phyloP scores from a whole-genome alignment of 2,113 vertebrate species.

The Cyprinodon brontotheroides region DNA sequence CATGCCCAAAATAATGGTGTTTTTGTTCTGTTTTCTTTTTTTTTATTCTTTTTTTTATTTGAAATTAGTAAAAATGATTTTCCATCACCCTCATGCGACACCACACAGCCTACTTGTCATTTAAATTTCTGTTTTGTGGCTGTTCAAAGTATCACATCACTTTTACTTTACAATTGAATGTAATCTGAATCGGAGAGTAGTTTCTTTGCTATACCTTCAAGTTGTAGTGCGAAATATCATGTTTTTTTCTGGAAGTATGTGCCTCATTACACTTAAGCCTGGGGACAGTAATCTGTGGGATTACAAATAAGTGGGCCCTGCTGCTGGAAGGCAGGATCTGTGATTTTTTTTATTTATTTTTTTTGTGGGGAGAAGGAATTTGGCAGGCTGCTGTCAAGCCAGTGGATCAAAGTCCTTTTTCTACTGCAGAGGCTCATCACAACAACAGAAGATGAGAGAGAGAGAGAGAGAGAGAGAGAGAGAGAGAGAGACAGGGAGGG shows the following conservation, averaged over 20 bases:
- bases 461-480: slow-evolving; percentile 7
- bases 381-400: slow-evolving; percentile 73
- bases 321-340: slow-evolving; percentile 69
- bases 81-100: neutral
- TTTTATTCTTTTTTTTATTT: neutral
- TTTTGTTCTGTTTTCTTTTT: neutral
- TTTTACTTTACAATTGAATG: neutral
- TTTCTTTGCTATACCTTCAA: slow-evolving; percentile 41
- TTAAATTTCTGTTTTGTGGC: neutral
- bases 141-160: neutral
- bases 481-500: slow-evolving; percentile 1
- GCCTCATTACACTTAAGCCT: slow-evolving; percentile 67
- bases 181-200: neutral
- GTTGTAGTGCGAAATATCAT: slow-evolving; percentile 56
- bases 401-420: slow-evolving; percentile 72
- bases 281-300: slow-evolving; percentile 73
- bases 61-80: neutral
- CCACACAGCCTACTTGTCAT: neutral
- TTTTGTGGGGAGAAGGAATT: slow-evolving; percentile 67
- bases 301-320: slow-evolving; percentile 69
- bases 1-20: neutral
- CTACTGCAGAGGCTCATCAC: slow-evolving; percentile 68
- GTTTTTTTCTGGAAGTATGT: slow-evolving; percentile 65
- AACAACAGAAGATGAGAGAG: slow-evolving; percentile 56
- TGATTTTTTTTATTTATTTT: slow-evolving; percentile 39